A percentile compares a stretch with the other conserved stretches of the same genome.
These are phyloP conservation scores for Drosophila parabipectinata DNA, from an alignment of 1,140 invertebrate species.

Conservation along the genomic window DNA sequence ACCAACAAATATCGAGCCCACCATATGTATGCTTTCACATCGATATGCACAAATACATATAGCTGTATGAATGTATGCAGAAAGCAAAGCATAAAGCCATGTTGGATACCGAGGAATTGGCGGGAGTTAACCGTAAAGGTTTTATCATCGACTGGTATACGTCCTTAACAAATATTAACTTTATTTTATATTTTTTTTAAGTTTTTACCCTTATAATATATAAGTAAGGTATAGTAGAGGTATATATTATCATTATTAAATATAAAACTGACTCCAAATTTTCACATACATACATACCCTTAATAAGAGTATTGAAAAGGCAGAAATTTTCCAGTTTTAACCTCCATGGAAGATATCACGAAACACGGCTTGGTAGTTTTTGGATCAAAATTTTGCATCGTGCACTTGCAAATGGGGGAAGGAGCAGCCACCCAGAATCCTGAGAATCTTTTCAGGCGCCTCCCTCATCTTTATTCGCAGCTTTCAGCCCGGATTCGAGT, in stretches of 20 bases:
- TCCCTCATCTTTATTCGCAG: neutral
- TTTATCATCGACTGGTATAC: neutral
- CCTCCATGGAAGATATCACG: slow-evolving; percentile 11
- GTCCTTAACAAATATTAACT: neutral
- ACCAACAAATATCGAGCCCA: slow-evolving; percentile 39
- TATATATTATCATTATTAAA: no score
- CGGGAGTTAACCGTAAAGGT: neutral
- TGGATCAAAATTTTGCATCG: slow-evolving; percentile 49
- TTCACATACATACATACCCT: neutral
- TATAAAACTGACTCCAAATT: neutral
- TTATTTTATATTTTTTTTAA: neutral
- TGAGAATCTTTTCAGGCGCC: slow-evolving; percentile 6
- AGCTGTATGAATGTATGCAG: slow-evolving; percentile 4
- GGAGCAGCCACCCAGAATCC: neutral
- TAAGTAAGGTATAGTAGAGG: no score
- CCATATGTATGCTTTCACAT: slow-evolving; percentile 15
- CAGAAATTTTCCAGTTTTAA: slow-evolving; percentile 24
- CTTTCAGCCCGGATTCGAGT: slow-evolving; percentile 9
- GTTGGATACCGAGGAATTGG: slow-evolving; percentile 2
- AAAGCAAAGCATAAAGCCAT: slow-evolving; percentile 1
- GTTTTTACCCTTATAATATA: no score
- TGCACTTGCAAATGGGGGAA: slow-evolving; percentile 3
- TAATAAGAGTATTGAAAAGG: slow-evolving; percentile 12
- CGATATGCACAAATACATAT: neutral
- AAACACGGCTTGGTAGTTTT: slow-evolving; percentile 46